A percentile compares a stretch with the other conserved stretches of the same genome.
phyloP scores from a whole-genome alignment of 2,888 invertebrate species.

The Aphodius granarius region DNA sequence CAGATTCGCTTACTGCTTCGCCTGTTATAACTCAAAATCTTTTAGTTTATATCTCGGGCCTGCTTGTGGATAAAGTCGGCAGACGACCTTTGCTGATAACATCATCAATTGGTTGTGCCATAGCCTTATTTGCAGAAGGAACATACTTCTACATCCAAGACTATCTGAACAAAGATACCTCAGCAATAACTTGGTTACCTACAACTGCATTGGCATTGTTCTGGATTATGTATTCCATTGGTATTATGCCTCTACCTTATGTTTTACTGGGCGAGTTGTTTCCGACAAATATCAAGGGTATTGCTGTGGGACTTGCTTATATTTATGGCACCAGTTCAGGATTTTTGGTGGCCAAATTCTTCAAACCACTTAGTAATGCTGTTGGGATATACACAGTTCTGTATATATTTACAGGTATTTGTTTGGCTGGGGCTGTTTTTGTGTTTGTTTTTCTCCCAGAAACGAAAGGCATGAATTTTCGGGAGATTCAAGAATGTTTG shows the following conservation, averaged over 20 bases:
- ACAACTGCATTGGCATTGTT: conserved; percentile 60
- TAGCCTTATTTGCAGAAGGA: conserved; percentile 57
- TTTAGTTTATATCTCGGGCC: conserved; percentile 39
- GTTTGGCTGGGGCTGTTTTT: conserved; percentile 60
- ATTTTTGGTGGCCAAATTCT: conserved; percentile 62
- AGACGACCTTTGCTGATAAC: conserved; percentile 58
- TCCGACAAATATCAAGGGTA: conserved; percentile 64
- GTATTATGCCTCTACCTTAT: conserved; percentile 63
- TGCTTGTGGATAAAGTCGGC: conserved; percentile 59
- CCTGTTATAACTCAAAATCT: too few relatives aligned
- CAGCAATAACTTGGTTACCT: conserved; percentile 55
- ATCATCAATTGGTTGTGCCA: conserved; percentile 59
- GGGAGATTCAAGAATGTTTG: conserved; percentile 62
- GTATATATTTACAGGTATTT: conserved; percentile 59
- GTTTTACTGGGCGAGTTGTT: conserved; percentile 67
- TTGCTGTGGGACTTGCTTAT: conserved; percentile 61
- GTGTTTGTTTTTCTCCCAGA: conserved; percentile 63
- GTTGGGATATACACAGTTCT: conserved; percentile 63
- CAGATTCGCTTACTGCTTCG: too few relatives aligned
- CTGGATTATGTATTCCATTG: conserved; percentile 61
- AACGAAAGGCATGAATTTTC: conserved; percentile 64
- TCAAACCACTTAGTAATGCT: conserved; percentile 59
- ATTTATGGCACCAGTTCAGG: conserved; percentile 60
- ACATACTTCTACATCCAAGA: conserved; percentile 60
- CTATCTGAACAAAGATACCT: background rate